Base-by-base conservation (phyloP, 2,797 vertebrate genomes). In the Microctenopoma steveboyesi region DNA sequence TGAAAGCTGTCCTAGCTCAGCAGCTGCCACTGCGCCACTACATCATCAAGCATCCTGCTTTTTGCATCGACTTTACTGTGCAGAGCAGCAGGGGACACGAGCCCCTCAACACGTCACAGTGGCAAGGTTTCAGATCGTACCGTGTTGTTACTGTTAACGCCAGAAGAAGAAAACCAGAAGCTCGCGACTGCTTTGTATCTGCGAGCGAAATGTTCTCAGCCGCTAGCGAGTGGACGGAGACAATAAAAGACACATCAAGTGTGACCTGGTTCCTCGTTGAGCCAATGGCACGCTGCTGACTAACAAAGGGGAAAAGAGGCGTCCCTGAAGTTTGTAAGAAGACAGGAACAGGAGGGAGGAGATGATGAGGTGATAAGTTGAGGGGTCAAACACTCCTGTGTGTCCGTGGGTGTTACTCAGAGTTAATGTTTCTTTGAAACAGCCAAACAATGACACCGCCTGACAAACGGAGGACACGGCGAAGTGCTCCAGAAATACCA, bases 191-290 rank as follows among this genome's bases (percentile, higher is more conserved):
- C 56, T 60, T 66, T 60, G 51, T 42, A 63, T 72, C 66, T 58
- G 63, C 14, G 0, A 72, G 66, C 75, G 60, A 64, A 66, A 79
- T 69, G 78, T 78, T 68, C 68, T 51, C 68, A 52, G 61, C 64
- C 74, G 70, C 69, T 51, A 54, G 54, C 39, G 25, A 57, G 48
- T 13, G 35, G 58, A 27, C 67, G 74, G 69, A 81, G 51, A 60
- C 62, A 77, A 79, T 8, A 40, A 66, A 43, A 69, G 69, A 18
- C 18, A 18, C 18, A 18, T 18, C 18, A 18, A 16, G 53, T 42
- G 30, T 66, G 74, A 81, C 59, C 65, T 0, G 66, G 50, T 78
- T 64, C 69, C 63, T 70, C 35, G 14, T 55, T 0, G 47, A 71
- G 18, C 18, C 18, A 18, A 18, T 18, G 18, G 18, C 18, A 18